A percentile compares a stretch with the other conserved stretches of the same genome.
Evolutionary conservation across 2,888 invertebrate species (phyloP).

Genomic region (Scelioninae gen. 1): DNA sequence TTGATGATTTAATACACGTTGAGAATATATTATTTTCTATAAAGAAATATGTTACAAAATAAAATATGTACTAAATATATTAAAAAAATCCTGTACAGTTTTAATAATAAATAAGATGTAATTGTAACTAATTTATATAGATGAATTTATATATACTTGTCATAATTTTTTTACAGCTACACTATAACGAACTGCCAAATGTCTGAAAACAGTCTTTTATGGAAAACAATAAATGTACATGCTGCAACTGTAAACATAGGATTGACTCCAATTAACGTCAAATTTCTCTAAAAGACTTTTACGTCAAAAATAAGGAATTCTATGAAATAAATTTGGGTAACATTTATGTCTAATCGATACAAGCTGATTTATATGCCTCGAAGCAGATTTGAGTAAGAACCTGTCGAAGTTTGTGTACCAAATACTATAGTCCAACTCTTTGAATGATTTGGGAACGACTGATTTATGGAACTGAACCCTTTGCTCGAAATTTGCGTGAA

Average conservation of each 20-base stretch:
- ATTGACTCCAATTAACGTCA: slow-evolving; percentile 56
- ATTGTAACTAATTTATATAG: too few species aligned
- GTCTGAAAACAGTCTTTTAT: slow-evolving; percentile 16
- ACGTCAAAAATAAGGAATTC: slow-evolving; percentile 6
- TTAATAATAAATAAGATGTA: too few species aligned
- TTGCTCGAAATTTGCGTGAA: slow-evolving; percentile 79
- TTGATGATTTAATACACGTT: too few species aligned
- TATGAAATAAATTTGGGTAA: slow-evolving; percentile 48
- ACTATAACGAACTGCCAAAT: slow-evolving; percentile 14
- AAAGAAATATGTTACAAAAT: too few species aligned
- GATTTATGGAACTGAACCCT: slow-evolving; percentile 80
- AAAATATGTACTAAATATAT: too few species aligned
- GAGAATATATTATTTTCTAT: too few species aligned
- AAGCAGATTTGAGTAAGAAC: slow-evolving; percentile 69
- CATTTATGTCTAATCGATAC: slow-evolving; percentile 62
- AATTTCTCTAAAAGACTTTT: slow-evolving; percentile 19
- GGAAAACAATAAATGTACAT: slow-evolving; percentile 24
- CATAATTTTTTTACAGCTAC: slow-evolving; percentile 40
- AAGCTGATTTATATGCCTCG: slow-evolving; percentile 58
- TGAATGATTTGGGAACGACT: slow-evolving; percentile 72
- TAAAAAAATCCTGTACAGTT: too few species aligned
- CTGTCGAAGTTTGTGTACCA: slow-evolving; percentile 67
- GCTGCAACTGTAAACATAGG: slow-evolving; percentile 32
- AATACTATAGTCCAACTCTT: slow-evolving; percentile 65
- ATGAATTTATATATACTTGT: slow-evolving; percentile 8